Conservation (phyloP, 2,113 vertebrate species). For the Misgurnus anguillicaudatus region DNA sequence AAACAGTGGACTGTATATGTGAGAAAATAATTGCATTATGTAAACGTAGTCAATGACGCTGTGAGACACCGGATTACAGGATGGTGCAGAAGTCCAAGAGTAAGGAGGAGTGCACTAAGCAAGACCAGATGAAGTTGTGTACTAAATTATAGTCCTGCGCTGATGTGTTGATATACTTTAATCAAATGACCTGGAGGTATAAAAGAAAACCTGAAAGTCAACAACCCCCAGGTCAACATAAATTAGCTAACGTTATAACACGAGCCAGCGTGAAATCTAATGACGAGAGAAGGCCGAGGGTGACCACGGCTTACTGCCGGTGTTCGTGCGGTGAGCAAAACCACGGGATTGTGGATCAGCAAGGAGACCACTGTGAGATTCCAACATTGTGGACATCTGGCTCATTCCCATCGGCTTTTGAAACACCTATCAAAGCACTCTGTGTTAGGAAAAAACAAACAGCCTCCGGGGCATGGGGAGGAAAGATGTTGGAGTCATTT, state of each 20-base stretch:
- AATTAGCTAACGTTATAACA: constrained; percentile 38
- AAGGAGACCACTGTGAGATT: constrained; percentile 24
- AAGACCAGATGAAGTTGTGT: constrained; percentile 19
- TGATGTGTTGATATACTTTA: constrained; percentile 37
- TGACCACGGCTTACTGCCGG: constrained; percentile 21
- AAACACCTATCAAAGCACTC: constrained; percentile 37
- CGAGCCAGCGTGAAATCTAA: constrained; percentile 26
- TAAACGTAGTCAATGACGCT: too few relatives aligned
- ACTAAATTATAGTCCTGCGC: not conserved
- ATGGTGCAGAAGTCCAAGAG: constrained; percentile 6
- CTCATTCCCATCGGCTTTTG: constrained; percentile 29
- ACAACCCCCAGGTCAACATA: constrained; percentile 42
- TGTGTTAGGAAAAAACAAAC: constrained; percentile 17
- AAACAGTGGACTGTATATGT: too few relatives aligned
- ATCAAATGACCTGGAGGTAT: constrained; percentile 36
- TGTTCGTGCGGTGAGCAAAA: constrained; percentile 10
- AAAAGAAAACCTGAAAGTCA: constrained; percentile 34
- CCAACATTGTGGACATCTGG: constrained; percentile 39
- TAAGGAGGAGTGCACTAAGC: not conserved
- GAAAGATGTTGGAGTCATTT: constrained; percentile 24
- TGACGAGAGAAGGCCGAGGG: constrained; percentile 22
- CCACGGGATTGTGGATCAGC: constrained; percentile 1
- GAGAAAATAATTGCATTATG: too few relatives aligned
- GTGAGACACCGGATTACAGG: not conserved
- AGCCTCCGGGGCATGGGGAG: constrained; percentile 14